Evolutionary conservation across 2,113 vertebrate species (phyloP).

Genomic region (Gopherus flavomarginatus): DNA sequence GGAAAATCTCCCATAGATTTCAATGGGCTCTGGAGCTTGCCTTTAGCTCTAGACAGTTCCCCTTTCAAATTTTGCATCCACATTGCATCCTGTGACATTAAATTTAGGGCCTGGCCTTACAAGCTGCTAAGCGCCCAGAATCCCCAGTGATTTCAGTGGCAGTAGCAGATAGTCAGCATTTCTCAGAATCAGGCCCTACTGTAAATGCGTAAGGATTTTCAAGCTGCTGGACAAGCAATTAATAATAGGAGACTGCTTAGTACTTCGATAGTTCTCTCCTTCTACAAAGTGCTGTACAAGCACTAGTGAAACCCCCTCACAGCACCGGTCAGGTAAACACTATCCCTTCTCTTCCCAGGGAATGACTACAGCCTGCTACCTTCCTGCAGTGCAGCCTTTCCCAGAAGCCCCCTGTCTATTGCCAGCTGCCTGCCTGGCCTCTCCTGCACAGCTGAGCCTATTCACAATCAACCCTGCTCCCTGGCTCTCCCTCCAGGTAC

Average conservation of each 20-base stretch:
- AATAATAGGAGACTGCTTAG: background rate
- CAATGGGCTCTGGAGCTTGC: background rate
- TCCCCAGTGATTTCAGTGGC: background rate
- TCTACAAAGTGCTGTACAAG: background rate
- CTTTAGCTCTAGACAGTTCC: background rate
- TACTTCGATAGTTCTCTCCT: conserved; percentile 7
- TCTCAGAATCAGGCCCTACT: background rate
- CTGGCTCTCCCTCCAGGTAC: background rate
- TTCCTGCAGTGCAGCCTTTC: too few species aligned
- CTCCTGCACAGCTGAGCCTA: background rate
- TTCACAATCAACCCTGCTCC: background rate
- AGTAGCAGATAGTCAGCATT: background rate
- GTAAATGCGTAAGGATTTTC: background rate
- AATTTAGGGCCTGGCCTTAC: background rate
- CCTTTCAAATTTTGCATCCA: conserved; percentile 5
- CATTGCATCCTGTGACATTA: background rate
- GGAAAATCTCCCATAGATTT: background rate
- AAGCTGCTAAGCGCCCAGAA: background rate
- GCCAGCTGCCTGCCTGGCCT: background rate
- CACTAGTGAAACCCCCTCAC: background rate
- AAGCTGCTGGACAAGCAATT: conserved; percentile 8
- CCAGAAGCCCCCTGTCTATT: background rate
- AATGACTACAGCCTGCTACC: too few species aligned
- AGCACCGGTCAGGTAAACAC: background rate
- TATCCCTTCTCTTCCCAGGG: background rate